Base-by-base conservation (phyloP, 2,888 invertebrate species). In the Exocentrus adspersus region DNA sequence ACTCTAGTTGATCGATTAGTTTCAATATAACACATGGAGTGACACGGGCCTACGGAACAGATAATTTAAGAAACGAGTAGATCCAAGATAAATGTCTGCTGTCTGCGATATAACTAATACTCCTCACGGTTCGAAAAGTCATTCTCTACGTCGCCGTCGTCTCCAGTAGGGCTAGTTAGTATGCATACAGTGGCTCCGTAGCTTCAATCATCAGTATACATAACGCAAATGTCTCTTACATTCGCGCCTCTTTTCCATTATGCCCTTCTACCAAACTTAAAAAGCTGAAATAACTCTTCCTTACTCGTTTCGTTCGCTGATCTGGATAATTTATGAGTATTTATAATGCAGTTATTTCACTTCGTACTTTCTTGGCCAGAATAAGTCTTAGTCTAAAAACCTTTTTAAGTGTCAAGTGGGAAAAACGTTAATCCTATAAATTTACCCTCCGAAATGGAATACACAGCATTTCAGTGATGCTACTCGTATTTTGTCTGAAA, bases 201-300 rank as follows among this genome's bases (percentile, higher is more conserved):
- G 73, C 75, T 75, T 77, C 78, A 78, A 77, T 78, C 78, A 77
- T 78, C 78, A 77, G 78, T 78, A 78, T 78, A 77, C 78, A 78
- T 77, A 76, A 74, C 75, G 77, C 74, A 78, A 79, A 79, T 78
- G 78, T 79, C 78, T 77, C 76, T 72, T 77, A 75, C 78, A 75
- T 79, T 78, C 75, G 75, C 77, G 77, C 78, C 75, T 77, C 76
- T 75, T 77, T 78, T 75, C 77, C 76, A 76, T 78, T 77, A 77
- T 75, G 71, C 72, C 67, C 67, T 67, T 70, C 72, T 71, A 75
- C 74, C 72, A 68, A 58, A 76, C 72, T 77, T 75, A 79, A 78
- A 79, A 79, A 77, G 78, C 76, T 71, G 75, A 76, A 78, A 79
- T 79, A 77, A 78, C 75, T 78, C 75, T 78, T 78, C 75, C 77